phyloP scores from a whole-genome alignment of 2,888 invertebrate genomes.

The Pandemis cinnamomeana region DNA sequence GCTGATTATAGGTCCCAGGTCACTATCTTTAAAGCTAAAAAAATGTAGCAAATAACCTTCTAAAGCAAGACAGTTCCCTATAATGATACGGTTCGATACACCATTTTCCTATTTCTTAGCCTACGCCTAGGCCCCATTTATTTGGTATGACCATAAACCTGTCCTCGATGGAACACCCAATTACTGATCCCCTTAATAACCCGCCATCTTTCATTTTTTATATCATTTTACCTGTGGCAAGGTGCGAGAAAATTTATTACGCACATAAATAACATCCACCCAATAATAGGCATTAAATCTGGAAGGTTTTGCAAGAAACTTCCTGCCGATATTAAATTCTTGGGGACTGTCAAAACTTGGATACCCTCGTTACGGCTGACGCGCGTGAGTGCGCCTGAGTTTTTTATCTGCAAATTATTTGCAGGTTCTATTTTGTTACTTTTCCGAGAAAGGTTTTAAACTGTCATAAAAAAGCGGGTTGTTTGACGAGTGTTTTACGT shows the following conservation, averaged over 20 bases:
- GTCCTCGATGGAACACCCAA: slow-evolving; percentile 32
- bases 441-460: neutral
- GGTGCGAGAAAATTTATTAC: slow-evolving; percentile 59
- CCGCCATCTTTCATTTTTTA: slow-evolving; percentile 50
- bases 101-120: neutral
- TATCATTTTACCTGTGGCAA: slow-evolving; percentile 50
- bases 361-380: slow-evolving; percentile 47
- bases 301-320: slow-evolving; percentile 45
- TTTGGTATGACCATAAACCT: slow-evolving; percentile 25
- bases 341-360: slow-evolving; percentile 52
- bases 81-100: neutral
- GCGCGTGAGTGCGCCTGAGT: slow-evolving; percentile 12
- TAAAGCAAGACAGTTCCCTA: neutral
- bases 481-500: slow-evolving; percentile 2
- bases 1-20: no score
- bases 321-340: slow-evolving; percentile 56
- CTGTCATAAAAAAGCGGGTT: slow-evolving; percentile 9
- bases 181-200: slow-evolving; percentile 33
- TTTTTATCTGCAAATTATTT: slow-evolving; percentile 25
- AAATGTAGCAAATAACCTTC: neutral
- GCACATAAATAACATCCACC: slow-evolving; percentile 63
- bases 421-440: slow-evolving; percentile 15
- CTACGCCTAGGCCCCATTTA: slow-evolving; percentile 6
- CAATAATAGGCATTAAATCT: slow-evolving; percentile 68
- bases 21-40: no score